phyloP scores from a whole-genome alignment of 1,140 invertebrate species.

The Maconellicoccus hirsutus region DNA sequence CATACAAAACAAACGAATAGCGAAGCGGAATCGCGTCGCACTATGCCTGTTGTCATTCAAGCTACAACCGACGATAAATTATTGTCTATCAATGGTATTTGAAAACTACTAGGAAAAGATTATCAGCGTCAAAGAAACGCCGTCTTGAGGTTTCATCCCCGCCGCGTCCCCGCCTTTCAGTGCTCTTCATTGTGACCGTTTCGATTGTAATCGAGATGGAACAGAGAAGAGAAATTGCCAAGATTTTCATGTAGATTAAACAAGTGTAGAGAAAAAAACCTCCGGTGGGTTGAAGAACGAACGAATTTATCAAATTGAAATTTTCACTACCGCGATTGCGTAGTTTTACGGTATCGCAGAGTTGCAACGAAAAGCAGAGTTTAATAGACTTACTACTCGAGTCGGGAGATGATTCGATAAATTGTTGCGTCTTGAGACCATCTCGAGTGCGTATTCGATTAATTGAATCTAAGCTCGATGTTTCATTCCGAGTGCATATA shows the following conservation, averaged over 20 bases:
- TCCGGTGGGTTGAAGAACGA: too few species aligned
- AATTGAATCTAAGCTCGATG: too few species aligned
- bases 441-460: too few species aligned
- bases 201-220: neutral
- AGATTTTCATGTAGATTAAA: neutral
- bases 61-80: neutral
- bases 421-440: too few species aligned
- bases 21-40: neutral
- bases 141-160: neutral
- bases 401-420: too few species aligned
- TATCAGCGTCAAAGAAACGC: constrained; percentile 7
- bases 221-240: neutral
- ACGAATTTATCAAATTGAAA: too few species aligned
- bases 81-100: neutral
- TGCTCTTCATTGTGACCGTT: neutral
- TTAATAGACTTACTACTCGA: too few species aligned
- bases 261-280: too few species aligned
- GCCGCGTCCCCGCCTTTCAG: neutral
- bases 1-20: neutral
- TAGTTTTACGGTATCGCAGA: too few species aligned
- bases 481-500: too few species aligned
- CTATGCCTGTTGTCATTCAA: neutral
- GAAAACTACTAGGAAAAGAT: constrained; percentile 4
- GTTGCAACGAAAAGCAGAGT: too few species aligned
- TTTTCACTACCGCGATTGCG: too few species aligned